Percentiles rank a stretch among this genome's conserved stretches.
phyloP scores from a whole-genome alignment of 2,888 invertebrate genomes.

The Ctena decussata region DNA sequence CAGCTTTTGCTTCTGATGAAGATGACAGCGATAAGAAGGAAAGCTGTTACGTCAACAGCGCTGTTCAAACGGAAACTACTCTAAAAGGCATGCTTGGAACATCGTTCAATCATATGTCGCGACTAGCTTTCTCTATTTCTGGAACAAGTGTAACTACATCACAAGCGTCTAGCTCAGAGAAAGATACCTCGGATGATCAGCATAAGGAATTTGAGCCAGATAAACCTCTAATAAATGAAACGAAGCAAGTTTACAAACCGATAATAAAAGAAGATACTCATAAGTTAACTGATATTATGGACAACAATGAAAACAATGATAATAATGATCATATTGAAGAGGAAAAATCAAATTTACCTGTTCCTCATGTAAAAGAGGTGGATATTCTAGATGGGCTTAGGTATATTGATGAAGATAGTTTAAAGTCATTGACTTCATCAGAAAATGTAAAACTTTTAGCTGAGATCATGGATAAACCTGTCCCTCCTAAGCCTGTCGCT shows the following conservation, averaged over 20 bases:
- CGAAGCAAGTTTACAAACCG: conserved; percentile 29
- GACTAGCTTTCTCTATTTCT: conserved; percentile 70
- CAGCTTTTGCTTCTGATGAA: conserved; percentile 97
- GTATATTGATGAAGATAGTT: conserved; percentile 85
- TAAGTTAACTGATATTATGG: conserved; percentile 13
- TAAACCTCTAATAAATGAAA: conserved; percentile 40
- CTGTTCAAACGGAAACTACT: conserved; percentile 74
- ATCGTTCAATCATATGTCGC: conserved; percentile 71
- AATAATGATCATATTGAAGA: conserved; percentile 30
- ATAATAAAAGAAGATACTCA: conserved; percentile 18
- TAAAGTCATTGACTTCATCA: conserved; percentile 78
- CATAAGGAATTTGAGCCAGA: conserved; percentile 21
- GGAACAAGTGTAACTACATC: conserved; percentile 68
- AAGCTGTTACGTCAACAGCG: conserved; percentile 74
- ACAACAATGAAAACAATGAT: conserved; percentile 9
- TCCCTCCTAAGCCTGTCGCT: neutral
- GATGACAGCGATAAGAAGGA: conserved; percentile 88
- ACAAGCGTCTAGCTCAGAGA: conserved; percentile 56
- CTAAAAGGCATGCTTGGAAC: conserved; percentile 72
- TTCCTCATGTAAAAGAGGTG: conserved; percentile 66
- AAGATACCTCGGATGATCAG: conserved; percentile 46
- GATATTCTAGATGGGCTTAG: conserved; percentile 79
- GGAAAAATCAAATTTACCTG: conserved; percentile 46
- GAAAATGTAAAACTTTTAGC: conserved; percentile 78
- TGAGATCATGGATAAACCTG: conserved; percentile 62